Conservation (phyloP, 2,113 vertebrate genomes). For the Uropsilus gracilis region DNA sequence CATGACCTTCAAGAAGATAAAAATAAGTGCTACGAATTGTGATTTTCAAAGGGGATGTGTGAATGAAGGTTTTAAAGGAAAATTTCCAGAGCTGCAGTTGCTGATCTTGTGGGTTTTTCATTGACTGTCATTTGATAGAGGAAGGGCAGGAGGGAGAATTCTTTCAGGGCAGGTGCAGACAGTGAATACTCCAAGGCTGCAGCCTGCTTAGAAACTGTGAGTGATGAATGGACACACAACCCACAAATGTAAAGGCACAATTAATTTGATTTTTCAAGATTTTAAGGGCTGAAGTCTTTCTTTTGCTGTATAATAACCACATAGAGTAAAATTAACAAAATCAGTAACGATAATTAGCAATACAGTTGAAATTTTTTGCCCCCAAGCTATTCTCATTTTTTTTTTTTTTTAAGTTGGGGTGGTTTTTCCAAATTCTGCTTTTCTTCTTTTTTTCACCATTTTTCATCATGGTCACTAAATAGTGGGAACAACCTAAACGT, state of each 20-base stretch:
- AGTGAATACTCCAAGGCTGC: constrained; percentile 76
- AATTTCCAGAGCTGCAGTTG: constrained; percentile 71
- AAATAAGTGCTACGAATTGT: constrained; percentile 53
- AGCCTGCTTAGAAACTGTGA: constrained; percentile 47
- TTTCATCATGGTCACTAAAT: neutral
- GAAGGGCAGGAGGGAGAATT: constrained; percentile 58
- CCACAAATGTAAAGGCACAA: constrained; percentile 47
- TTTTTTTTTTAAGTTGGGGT: too few relatives aligned
- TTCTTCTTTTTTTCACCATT: neutral
- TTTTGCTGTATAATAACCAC: constrained; percentile 42
- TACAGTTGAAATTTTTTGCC: neutral
- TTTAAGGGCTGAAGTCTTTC: constrained; percentile 42
- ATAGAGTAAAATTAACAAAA: constrained; percentile 16
- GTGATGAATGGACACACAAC: constrained; percentile 40
- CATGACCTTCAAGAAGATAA: constrained; percentile 46
- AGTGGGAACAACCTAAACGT: neutral
- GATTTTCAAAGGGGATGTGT: constrained; percentile 60
- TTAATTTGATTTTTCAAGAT: constrained; percentile 12
- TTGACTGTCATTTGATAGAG: constrained; percentile 72
- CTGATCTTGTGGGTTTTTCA: constrained; percentile 65
- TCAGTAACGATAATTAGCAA: constrained; percentile 26
- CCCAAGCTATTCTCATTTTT: too few relatives aligned
- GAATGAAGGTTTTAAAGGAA: constrained; percentile 62
- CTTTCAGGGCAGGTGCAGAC: constrained; percentile 76
- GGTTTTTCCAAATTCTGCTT: neutral